These are phyloP conservation scores for Gasterosteus aculeatus DNA, from an alignment of 2,113 vertebrate species.

Conservation along the genomic window DNA sequence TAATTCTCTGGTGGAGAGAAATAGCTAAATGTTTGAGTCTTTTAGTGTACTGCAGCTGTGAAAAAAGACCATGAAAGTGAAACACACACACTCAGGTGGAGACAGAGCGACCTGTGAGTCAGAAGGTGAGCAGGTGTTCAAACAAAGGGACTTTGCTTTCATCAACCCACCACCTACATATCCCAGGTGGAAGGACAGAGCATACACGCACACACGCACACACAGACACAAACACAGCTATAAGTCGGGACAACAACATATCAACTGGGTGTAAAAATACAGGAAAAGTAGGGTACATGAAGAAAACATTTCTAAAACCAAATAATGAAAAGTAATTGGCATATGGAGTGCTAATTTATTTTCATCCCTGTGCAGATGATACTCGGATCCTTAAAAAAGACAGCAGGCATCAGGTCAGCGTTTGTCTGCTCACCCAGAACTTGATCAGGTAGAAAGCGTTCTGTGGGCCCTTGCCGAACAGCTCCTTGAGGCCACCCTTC, in stretches of 20 bases:
- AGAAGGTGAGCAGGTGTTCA: constrained; percentile 82
- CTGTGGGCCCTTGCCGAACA: constrained; percentile 94
- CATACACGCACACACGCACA: constrained; percentile 25
- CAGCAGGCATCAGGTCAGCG: not conserved
- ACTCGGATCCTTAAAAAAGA: not conserved
- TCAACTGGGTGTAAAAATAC: constrained; percentile 50
- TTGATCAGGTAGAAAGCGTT: constrained; percentile 98
- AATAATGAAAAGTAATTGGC: not conserved
- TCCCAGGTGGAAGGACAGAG: constrained; percentile 59
- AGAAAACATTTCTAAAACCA: not conserved
- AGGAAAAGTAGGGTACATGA: not conserved
- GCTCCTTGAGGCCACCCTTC: constrained; percentile 97
- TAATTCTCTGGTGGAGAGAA: not conserved
- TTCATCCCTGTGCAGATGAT: not conserved
- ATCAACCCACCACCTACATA: constrained; percentile 66
- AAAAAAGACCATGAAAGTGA: not conserved
- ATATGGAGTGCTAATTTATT: not conserved
- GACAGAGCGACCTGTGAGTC: constrained; percentile 53
- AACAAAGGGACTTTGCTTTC: constrained; percentile 76
- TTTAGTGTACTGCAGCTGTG: not conserved
- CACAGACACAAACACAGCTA: constrained; percentile 23
- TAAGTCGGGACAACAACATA: constrained; percentile 30
- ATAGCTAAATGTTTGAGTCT: not conserved
- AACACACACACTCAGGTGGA: constrained; percentile 19
- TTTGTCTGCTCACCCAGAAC: constrained; percentile 91